Percentiles rank a stretch among this genome's conserved stretches.
Conservation (phyloP, 2,113 vertebrate genomes). For the Rafetus swinhoei region DNA sequence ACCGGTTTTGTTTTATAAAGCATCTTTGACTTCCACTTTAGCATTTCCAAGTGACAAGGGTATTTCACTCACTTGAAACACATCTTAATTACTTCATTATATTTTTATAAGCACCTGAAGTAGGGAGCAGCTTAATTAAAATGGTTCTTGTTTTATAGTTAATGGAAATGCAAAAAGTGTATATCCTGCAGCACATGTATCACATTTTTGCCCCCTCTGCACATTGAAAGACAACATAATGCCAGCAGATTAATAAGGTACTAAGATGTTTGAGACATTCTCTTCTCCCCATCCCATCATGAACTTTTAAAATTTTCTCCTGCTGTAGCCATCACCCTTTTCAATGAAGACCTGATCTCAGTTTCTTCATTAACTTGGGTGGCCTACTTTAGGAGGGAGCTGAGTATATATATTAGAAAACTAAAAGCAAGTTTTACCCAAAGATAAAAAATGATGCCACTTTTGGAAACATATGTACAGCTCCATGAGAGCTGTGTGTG, state of each 20-base stretch:
- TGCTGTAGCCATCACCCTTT: neutral
- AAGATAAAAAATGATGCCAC: neutral
- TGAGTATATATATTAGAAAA: neutral
- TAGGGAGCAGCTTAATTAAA: conserved; percentile 72
- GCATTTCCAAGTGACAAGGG: conserved; percentile 40
- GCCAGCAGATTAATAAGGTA: conserved; percentile 47
- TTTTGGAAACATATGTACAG: neutral
- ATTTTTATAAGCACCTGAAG: conserved; percentile 72
- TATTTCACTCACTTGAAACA: conserved; percentile 55
- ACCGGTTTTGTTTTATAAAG: neutral
- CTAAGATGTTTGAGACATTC: conserved; percentile 26
- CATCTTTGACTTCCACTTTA: conserved; percentile 18
- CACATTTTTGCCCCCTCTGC: conserved; percentile 20
- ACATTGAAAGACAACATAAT: conserved; percentile 45
- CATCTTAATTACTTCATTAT: conserved; percentile 73
- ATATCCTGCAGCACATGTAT: conserved; percentile 54
- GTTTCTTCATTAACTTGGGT: neutral
- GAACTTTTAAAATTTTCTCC: conserved; percentile 13
- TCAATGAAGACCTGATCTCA: neutral
- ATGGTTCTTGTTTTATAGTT: conserved; percentile 47
- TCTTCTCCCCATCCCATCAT: neutral
- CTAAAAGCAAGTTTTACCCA: neutral
- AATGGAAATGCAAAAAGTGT: conserved; percentile 60
- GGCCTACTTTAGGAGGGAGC: neutral
- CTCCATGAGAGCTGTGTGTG: neutral